phyloP scores from a whole-genome alignment of 2,797 vertebrate species.

The Sebastes minor region DNA sequence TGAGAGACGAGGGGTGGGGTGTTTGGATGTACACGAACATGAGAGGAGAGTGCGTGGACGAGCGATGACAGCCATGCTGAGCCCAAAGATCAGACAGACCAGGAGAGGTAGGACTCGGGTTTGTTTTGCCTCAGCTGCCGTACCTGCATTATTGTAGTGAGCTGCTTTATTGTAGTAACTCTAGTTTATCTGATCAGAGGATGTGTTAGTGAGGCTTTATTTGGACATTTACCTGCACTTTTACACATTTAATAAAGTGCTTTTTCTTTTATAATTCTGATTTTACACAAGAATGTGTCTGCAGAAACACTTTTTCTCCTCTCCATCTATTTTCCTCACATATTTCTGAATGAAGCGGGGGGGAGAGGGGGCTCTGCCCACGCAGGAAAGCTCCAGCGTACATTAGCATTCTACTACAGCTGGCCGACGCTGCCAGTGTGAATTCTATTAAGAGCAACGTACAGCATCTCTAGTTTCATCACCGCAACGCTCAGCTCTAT shows the following conservation, averaged over 20 bases:
- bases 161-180: neutral
- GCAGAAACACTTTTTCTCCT: constrained; percentile 6
- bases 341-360: constrained; percentile 51
- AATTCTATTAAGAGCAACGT: constrained; percentile 52
- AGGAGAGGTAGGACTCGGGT: constrained; percentile 85
- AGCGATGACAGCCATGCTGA: constrained; percentile 88
- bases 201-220: neutral
- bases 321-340: neutral
- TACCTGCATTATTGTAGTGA: neutral
- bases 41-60: constrained; percentile 55
- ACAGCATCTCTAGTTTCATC: constrained; percentile 67
- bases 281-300: neutral
- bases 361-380: neutral
- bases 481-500: constrained; percentile 46
- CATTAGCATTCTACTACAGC: constrained; percentile 65
- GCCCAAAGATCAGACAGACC: constrained; percentile 92
- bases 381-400: constrained; percentile 3
- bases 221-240: neutral
- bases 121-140: neutral
- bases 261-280: neutral
- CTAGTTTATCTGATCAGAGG: neutral
- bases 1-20: constrained; percentile 60
- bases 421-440: constrained; percentile 35
- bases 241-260: neutral
- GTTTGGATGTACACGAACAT: constrained; percentile 75